Evolutionary conservation across 2,888 invertebrate genomes (phyloP).

Genomic region (Cheilosia scutellata): DNA sequence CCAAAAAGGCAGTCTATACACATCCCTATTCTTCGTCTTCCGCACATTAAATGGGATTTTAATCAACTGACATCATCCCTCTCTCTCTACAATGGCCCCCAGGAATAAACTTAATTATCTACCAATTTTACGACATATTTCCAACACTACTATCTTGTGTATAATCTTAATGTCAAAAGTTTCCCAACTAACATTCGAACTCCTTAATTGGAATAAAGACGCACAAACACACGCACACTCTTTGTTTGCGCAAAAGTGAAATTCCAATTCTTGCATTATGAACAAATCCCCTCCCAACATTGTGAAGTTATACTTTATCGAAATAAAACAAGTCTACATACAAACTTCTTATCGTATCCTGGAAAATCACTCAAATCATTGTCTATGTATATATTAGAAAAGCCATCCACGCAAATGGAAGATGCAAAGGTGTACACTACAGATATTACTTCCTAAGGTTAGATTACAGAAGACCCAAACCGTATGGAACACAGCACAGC

Average conservation of each 20-base stretch:
- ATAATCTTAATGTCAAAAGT: conserved; percentile 69
- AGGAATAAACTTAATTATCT: conserved; percentile 65
- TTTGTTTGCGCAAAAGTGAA: background rate
- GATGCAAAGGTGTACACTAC: background rate
- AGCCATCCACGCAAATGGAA: background rate
- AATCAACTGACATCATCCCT: conserved; percentile 50
- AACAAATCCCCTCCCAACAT: background rate
- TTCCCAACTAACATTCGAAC: conserved; percentile 60
- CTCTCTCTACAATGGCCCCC: background rate
- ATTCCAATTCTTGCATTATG: conserved; percentile 4
- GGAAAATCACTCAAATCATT: conserved; percentile 55
- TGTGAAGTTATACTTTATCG: background rate
- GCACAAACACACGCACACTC: background rate
- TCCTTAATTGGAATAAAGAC: conserved; percentile 51
- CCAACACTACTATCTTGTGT: conserved; percentile 43
- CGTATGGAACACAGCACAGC: background rate
- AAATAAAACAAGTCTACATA: conserved; percentile 56
- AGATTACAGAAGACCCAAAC: background rate
- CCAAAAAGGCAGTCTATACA: no score
- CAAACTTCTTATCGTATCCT: conserved; percentile 58
- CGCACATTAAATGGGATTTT: conserved; percentile 51
- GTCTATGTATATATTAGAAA: conserved; percentile 3
- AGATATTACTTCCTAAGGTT: background rate
- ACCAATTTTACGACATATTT: conserved; percentile 72
- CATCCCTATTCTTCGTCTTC: background rate